A percentile compares a stretch with the other conserved stretches of the same genome.
Evolutionary conservation across 2,888 invertebrate genomes (phyloP).

Genomic region (Aquatica leii): DNA sequence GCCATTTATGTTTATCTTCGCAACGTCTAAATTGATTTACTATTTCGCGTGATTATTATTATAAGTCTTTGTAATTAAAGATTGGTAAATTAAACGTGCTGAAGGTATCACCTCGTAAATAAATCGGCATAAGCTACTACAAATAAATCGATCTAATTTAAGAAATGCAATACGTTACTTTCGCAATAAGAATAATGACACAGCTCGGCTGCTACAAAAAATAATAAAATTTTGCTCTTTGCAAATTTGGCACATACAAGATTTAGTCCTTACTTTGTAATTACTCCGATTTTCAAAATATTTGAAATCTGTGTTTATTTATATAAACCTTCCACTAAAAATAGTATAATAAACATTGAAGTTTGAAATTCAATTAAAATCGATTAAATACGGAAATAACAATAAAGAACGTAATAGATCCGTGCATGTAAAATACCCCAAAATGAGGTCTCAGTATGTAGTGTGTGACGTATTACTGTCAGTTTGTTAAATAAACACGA

Average conservation of each 20-base stretch:
- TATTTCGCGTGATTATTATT: too few species aligned
- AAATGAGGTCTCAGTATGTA: conserved; percentile 45
- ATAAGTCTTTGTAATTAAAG: too few species aligned
- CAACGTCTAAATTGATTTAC: too few species aligned
- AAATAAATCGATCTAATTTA: conserved; percentile 33
- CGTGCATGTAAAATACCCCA: conserved; percentile 29
- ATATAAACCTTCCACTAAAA: too few species aligned
- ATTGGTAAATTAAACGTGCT: too few species aligned
- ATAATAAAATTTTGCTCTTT: neutral
- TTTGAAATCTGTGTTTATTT: too few species aligned
- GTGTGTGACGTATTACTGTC: conserved; percentile 58
- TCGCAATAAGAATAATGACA: too few species aligned
- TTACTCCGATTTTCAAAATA: too few species aligned
- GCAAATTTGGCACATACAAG: neutral
- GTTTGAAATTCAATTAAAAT: conserved; percentile 5
- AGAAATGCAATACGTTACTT: conserved; percentile 23
- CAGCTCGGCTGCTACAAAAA: too few species aligned
- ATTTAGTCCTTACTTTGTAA: neutral
- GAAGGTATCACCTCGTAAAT: too few species aligned
- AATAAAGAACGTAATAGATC: conserved; percentile 24
- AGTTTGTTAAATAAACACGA: conserved; percentile 61
- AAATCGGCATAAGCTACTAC: too few species aligned
- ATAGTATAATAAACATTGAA: too few species aligned
- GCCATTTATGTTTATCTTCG: conserved; percentile 22
- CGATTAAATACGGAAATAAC: conserved; percentile 13